Evolutionary conservation across 2,113 vertebrate genomes (phyloP).

Genomic region (Hystrix cristata): DNA sequence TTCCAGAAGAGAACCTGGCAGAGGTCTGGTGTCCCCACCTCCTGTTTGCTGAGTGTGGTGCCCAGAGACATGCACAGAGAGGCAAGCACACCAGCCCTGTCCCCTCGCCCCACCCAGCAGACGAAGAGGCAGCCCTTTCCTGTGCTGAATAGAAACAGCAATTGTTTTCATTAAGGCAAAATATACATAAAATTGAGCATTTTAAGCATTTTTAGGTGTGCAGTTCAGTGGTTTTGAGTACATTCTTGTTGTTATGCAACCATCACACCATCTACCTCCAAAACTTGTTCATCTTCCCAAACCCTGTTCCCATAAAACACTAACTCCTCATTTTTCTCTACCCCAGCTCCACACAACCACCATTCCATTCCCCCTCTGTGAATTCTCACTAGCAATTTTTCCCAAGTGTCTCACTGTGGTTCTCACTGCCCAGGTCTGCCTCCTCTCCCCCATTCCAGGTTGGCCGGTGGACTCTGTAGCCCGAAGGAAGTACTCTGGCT

Average conservation of each 20-base stretch:
- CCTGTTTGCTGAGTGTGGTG: not conserved
- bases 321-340: fast-evolving
- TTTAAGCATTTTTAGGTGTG: not conserved
- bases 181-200: not conserved
- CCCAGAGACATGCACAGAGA: fast-evolving
- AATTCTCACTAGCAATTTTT: not conserved
- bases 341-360: not conserved
- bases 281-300: not conserved
- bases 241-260: fast-evolving
- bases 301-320: not conserved
- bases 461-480: not conserved
- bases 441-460: not conserved
- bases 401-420: not conserved
- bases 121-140: not conserved
- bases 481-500: not conserved
- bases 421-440: not conserved
- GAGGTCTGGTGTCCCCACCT: not conserved
- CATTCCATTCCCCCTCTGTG: not conserved
- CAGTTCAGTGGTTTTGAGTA: not conserved
- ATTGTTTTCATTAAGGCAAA: not conserved
- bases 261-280: not conserved
- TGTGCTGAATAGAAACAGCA: not conserved
- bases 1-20: not conserved
- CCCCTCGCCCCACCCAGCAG: not conserved
- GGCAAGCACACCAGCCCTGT: not conserved